These are phyloP conservation scores for Dasyornis broadbenti DNA, from an alignment of 2,113 vertebrate species.

Conservation along the genomic window DNA sequence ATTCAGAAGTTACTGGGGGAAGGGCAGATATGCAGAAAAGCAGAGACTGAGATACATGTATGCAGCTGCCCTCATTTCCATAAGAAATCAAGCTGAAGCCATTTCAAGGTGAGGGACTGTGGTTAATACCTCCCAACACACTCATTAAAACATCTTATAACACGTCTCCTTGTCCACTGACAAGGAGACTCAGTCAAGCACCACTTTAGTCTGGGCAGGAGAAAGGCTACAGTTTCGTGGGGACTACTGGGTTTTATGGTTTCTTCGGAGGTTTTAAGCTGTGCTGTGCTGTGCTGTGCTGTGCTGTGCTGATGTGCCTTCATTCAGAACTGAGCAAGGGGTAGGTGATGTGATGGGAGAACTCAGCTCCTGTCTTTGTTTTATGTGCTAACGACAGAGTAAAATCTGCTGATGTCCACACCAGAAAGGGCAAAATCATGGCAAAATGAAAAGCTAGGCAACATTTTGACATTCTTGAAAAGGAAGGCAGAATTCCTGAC, in stretches of 20 bases:
- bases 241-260: background rate
- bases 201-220: background rate
- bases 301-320: background rate
- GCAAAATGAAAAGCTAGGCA: background rate
- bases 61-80: background rate
- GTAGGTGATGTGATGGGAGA: background rate
- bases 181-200: background rate
- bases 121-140: background rate
- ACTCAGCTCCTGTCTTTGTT: background rate
- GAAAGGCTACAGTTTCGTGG: background rate
- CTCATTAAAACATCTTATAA: background rate
- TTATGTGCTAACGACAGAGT: background rate
- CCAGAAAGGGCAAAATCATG: background rate
- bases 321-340: background rate
- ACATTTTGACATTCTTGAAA: background rate
- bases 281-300: background rate
- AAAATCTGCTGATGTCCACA: background rate
- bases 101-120: background rate
- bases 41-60: background rate
- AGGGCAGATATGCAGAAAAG: background rate
- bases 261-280: background rate
- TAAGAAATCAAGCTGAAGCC: constrained; percentile 4
- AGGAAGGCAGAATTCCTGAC: background rate
- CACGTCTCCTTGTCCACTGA: background rate
- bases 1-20: background rate